Evolutionary conservation across 2,888 invertebrate species (phyloP).

Genomic region (Sericinus montela): DNA sequence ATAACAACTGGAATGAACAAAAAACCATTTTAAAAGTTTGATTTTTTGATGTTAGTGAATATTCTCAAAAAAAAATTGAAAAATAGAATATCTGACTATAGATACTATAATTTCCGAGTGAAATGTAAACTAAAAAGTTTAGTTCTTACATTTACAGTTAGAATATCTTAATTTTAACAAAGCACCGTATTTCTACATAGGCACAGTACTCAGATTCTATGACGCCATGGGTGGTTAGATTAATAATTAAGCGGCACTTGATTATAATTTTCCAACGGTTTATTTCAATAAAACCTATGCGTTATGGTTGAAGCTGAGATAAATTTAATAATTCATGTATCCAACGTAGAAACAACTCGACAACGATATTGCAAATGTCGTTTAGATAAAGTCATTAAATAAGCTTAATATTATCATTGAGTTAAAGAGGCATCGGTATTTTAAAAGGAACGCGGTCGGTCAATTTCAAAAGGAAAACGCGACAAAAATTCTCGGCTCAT

Average conservation of each 20-base stretch:
- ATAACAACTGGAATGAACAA: too few relatives aligned
- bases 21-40: too few relatives aligned
- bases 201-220: conserved; percentile 3
- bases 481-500: conserved; percentile 45
- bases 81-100: too few relatives aligned
- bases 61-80: too few relatives aligned
- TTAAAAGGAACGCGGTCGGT: conserved; percentile 30
- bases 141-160: too few relatives aligned
- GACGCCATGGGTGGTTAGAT: conserved; percentile 47
- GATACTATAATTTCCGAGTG: too few relatives aligned
- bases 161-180: background rate
- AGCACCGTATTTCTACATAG: background rate
- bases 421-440: conserved; percentile 23
- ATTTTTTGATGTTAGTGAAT: too few relatives aligned
- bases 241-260: conserved; percentile 47
- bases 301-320: conserved; percentile 47
- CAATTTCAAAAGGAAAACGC: conserved; percentile 45
- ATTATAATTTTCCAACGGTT: conserved; percentile 42
- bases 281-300: conserved; percentile 56
- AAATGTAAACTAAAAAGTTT: too few relatives aligned
- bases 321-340: conserved; percentile 49
- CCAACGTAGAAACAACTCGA: conserved; percentile 15
- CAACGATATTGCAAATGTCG: conserved; percentile 20
- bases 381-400: conserved; percentile 55
- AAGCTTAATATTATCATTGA: conserved; percentile 37